Percentiles rank a stretch among this genome's conserved stretches.
phyloP scores from a whole-genome alignment of 2,888 invertebrate species.

The Hemicrepidius hirtus region DNA sequence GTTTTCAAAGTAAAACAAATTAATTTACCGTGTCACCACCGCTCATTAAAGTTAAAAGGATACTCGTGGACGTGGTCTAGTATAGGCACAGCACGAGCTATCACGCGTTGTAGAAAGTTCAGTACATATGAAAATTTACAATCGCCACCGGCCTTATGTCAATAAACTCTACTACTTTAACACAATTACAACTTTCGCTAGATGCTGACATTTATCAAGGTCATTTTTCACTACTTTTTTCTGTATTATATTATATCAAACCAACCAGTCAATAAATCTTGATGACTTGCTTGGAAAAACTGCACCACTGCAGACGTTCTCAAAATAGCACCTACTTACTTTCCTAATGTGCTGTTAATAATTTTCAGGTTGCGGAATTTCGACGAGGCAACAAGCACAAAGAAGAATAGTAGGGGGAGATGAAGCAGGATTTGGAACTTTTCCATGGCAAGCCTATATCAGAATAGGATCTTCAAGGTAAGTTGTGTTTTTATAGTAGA shows the following conservation, averaged over 20 bases:
- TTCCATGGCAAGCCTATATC: slow-evolving; percentile 97
- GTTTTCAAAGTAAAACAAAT: not conserved
- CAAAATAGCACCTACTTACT: not conserved
- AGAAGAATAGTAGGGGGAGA: slow-evolving; percentile 94
- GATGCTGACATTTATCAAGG: slow-evolving; percentile 22
- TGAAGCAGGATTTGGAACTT: slow-evolving; percentile 94
- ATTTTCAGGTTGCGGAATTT: slow-evolving; percentile 88
- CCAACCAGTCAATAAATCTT: too few relatives aligned
- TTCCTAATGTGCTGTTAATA: not conserved
- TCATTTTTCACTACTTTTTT: not conserved
- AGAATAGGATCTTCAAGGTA: slow-evolving; percentile 92
- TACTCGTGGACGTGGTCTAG: not conserved
- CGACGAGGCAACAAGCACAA: slow-evolving; percentile 90
- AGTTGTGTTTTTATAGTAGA: too few relatives aligned
- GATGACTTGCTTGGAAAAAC: not conserved
- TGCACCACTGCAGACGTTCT: not conserved
- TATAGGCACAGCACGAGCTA: slow-evolving; percentile 3
- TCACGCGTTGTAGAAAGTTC: slow-evolving; percentile 39
- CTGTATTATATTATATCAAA: not conserved
- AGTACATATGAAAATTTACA: slow-evolving; percentile 25
- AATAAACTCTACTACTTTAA: slow-evolving; percentile 48
- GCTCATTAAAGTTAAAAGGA: too few relatives aligned
- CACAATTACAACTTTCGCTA: slow-evolving; percentile 53
- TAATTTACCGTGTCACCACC: slow-evolving; percentile 23
- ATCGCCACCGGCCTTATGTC: slow-evolving; percentile 37